Conservation (phyloP, 2,888 invertebrate species). For the Callyntrura sp. region DNA sequence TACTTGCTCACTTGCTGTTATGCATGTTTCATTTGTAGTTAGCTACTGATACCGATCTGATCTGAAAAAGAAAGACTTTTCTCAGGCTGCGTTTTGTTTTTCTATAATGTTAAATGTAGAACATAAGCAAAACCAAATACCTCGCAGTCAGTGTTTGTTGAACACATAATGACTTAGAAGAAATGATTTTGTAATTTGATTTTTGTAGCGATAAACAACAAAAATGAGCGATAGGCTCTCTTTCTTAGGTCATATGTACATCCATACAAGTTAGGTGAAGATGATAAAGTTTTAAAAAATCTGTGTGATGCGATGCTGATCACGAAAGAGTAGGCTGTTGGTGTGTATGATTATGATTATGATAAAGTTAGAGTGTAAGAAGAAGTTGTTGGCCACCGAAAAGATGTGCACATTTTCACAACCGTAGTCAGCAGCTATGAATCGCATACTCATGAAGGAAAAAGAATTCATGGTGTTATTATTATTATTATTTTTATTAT, state of each 20-base stretch:
- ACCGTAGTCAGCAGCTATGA: constrained; percentile 65
- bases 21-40: constrained; percentile 10
- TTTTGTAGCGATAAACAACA: constrained; percentile 61
- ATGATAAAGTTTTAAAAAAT: constrained; percentile 58
- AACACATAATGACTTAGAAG: constrained; percentile 34
- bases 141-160: not conserved
- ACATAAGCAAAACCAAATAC: not conserved
- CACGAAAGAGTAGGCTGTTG: constrained; percentile 31
- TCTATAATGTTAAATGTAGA: not conserved
- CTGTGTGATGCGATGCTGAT: constrained; percentile 37
- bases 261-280: constrained; percentile 56
- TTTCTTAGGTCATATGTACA: constrained; percentile 61
- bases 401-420: constrained; percentile 71
- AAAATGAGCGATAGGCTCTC: constrained; percentile 56
- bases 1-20: not conserved
- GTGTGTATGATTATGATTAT: constrained; percentile 34
- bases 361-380: constrained; percentile 43
- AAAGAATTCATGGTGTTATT: constrained; percentile 51
- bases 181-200: constrained; percentile 72
- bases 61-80: constrained; percentile 19
- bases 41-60: constrained; percentile 5
- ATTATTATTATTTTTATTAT: constrained; percentile 23
- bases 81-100: not conserved
- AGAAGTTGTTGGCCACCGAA: constrained; percentile 72
- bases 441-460: constrained; percentile 55